Conservation (phyloP, 1,140 invertebrate species). For the Ooceraea biroi region DNA sequence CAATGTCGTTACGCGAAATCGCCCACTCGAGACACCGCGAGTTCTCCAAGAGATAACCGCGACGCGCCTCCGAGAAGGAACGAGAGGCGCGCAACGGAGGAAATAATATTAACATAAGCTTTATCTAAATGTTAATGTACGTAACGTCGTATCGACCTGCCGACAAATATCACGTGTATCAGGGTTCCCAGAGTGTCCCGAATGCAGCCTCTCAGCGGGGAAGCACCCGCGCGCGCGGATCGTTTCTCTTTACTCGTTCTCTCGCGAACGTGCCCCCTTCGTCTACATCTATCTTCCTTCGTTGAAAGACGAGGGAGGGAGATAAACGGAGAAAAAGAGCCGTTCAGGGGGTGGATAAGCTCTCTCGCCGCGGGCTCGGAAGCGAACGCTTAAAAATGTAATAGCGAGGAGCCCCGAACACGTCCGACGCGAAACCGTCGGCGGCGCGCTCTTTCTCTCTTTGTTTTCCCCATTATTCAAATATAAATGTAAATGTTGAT, state of each 20-base stretch:
- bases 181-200: constrained; percentile 58
- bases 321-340: constrained; percentile 33
- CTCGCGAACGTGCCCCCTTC: not conserved
- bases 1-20: constrained; percentile 68
- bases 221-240: constrained; percentile 29
- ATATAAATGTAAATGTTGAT: constrained; percentile 87
- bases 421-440: constrained; percentile 69
- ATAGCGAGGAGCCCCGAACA: constrained; percentile 77
- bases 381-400: constrained; percentile 86
- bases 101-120: constrained; percentile 80
- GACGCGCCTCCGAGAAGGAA: not conserved
- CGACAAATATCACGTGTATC: constrained; percentile 46
- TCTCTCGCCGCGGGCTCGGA: constrained; percentile 82
- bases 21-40: constrained; percentile 68
- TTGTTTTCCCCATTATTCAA: constrained; percentile 87
- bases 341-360: constrained; percentile 67
- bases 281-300: constrained; percentile 25
- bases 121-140: constrained; percentile 85
- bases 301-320: constrained; percentile 33
- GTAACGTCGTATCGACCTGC: constrained; percentile 34
- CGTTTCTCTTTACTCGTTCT: constrained; percentile 51
- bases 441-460: constrained; percentile 76
- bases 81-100: constrained; percentile 18
- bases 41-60: constrained; percentile 49
- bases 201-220: constrained; percentile 10